These are phyloP conservation scores for Drosophila prostipennis DNA, from an alignment of 2,888 invertebrate genomes.

Conservation along the genomic window DNA sequence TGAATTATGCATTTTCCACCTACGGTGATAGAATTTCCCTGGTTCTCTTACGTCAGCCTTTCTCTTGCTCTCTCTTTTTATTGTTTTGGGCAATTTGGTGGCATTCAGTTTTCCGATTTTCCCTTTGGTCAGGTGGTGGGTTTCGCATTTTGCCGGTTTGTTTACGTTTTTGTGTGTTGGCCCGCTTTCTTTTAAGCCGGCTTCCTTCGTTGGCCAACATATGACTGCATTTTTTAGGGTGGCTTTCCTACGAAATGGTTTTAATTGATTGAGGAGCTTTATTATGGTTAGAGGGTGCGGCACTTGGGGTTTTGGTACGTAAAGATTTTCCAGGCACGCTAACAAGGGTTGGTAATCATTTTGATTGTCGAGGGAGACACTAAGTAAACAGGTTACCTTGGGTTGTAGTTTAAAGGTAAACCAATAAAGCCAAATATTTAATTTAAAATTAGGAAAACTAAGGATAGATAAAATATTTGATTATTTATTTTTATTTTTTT, in stretches of 20 bases:
- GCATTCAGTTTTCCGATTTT: slow-evolving; percentile 65
- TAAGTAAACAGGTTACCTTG: not conserved
- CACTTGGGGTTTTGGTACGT: slow-evolving; percentile 3
- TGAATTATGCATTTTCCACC: slow-evolving; percentile 37
- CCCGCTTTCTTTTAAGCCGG: slow-evolving; percentile 67
- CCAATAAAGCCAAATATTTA: too few species aligned
- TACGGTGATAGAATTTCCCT: slow-evolving; percentile 30
- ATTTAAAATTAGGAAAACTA: too few species aligned
- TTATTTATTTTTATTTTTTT: too few species aligned
- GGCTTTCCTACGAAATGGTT: slow-evolving; percentile 21
- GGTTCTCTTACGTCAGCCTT: slow-evolving; percentile 5
- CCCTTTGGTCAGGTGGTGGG: slow-evolving; percentile 23
- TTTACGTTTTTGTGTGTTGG: slow-evolving; percentile 76
- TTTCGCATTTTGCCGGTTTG: slow-evolving; percentile 80
- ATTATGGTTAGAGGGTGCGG: slow-evolving; percentile 28
- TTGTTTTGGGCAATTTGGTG: slow-evolving; percentile 48
- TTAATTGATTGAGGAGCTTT: slow-evolving; percentile 43
- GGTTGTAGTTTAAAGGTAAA: not conserved
- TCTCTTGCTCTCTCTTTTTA: slow-evolving; percentile 2
- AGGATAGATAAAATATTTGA: too few species aligned
- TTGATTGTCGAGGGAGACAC: not conserved
- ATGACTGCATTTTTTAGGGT: slow-evolving; percentile 15
- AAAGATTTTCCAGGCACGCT: slow-evolving; percentile 9
- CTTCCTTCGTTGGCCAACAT: slow-evolving; percentile 50
- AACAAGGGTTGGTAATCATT: slow-evolving; percentile 23